Evolutionary conservation across 2,797 vertebrate genomes (phyloP).

Genomic region (Smutsia gigantea): DNA sequence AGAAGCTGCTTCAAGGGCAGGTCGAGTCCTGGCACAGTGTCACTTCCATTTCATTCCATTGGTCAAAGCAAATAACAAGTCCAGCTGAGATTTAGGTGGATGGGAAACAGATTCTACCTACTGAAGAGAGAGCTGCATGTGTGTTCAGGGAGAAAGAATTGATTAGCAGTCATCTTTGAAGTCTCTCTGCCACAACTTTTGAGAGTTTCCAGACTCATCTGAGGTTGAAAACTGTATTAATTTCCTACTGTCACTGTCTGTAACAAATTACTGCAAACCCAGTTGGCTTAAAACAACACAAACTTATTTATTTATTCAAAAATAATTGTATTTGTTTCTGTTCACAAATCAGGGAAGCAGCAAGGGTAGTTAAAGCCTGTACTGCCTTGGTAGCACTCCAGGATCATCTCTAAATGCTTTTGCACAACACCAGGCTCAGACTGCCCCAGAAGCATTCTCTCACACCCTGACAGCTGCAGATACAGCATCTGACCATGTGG

Average conservation of each 20-base stretch:
- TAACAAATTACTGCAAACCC: not conserved
- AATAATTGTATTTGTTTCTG: not conserved
- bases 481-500: not conserved
- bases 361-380: too few relatives aligned
- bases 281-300: not conserved
- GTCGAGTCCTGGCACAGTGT: too few relatives aligned
- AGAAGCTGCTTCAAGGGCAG: not conserved
- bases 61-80: not conserved
- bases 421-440: not conserved
- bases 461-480: not conserved
- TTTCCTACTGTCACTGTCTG: not conserved
- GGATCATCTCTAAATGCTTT: not conserved
- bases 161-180: not conserved
- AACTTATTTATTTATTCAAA: not conserved
- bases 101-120: not conserved
- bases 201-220: not conserved
- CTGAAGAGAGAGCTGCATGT: not conserved
- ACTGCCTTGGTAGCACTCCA: not conserved
- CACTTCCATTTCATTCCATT: not conserved
- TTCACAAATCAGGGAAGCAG: not conserved
- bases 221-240: not conserved
- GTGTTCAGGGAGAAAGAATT: not conserved
- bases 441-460: not conserved
- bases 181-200: not conserved
- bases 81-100: not conserved